A percentile compares a stretch with the other conserved stretches of the same genome.
Conservation (phyloP, 2,888 invertebrate genomes). For the Drosophila paranaensis region DNA sequence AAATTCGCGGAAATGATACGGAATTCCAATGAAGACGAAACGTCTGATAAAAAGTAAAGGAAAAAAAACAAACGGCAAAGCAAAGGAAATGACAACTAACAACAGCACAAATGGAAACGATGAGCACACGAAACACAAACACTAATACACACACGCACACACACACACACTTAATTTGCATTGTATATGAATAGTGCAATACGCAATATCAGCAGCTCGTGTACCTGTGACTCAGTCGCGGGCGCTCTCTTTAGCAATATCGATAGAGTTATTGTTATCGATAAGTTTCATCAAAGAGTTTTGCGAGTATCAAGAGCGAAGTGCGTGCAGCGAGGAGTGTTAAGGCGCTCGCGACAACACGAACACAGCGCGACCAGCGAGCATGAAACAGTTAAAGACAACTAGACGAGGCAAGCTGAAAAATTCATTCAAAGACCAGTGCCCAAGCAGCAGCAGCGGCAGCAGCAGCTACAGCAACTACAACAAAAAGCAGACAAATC, state of each 20-base stretch:
- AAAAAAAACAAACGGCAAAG: conserved; percentile 21
- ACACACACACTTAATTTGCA: conserved; percentile 20
- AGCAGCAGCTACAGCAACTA: conserved; percentile 13
- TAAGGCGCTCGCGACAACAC: conserved; percentile 33
- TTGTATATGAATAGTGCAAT: conserved; percentile 39
- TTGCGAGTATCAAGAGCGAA: conserved; percentile 8
- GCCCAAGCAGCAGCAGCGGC: conserved; percentile 54
- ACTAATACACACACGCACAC: conserved; percentile 8
- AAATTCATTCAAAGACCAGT: conserved; percentile 83
- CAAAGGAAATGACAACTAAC: conserved; percentile 34
- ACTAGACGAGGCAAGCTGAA: conserved; percentile 80
- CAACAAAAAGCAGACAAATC: conserved; percentile 60
- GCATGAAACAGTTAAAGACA: conserved; percentile 80
- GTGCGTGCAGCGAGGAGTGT: conserved; percentile 25
- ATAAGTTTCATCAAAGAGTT: background rate
- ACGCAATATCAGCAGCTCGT: conserved; percentile 30
- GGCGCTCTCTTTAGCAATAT: conserved; percentile 23
- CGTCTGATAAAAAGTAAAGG: conserved; percentile 32
- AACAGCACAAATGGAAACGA: conserved; percentile 24
- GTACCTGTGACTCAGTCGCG: conserved; percentile 47
- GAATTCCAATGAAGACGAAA: conserved; percentile 65
- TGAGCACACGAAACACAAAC: conserved; percentile 17
- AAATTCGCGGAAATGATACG: conserved; percentile 73
- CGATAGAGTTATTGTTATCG: conserved; percentile 38
- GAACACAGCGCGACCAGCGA: conserved; percentile 50